Evolutionary conservation across 2,888 invertebrate species (phyloP).

Genomic region (Notocelia uddmanniana): DNA sequence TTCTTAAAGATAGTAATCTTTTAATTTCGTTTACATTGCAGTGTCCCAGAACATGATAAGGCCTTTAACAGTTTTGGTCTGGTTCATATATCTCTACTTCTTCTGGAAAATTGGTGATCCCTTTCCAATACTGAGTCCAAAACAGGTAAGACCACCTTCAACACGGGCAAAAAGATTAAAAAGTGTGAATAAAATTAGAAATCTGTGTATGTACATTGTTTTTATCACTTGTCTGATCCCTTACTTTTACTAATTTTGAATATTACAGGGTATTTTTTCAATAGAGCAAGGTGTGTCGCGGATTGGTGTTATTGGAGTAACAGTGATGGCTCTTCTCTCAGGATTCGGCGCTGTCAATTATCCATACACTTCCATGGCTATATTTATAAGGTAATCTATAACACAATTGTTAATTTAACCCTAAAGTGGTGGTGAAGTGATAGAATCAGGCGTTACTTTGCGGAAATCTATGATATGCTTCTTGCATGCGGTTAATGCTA

Average conservation of each 20-base stretch:
- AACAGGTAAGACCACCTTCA: constrained; percentile 91
- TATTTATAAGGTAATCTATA: constrained; percentile 92
- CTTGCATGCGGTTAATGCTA: too few species aligned
- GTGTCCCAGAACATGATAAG: constrained; percentile 91
- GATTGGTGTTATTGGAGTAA: constrained; percentile 99
- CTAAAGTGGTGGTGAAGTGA: too few species aligned
- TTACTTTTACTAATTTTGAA: not conserved
- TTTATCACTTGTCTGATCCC: too few species aligned
- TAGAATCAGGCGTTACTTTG: too few species aligned
- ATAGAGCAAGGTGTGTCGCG: constrained; percentile 97
- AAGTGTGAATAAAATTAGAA: not conserved
- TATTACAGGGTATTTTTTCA: constrained; percentile 86
- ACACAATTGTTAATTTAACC: not conserved
- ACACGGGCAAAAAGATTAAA: not conserved
- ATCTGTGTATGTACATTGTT: too few species aligned
- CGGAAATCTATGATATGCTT: too few species aligned
- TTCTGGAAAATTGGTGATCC: constrained; percentile 99
- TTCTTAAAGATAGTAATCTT: not conserved
- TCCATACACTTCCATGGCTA: constrained; percentile 99
- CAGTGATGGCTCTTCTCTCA: constrained; percentile 99
- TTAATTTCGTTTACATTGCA: constrained; percentile 75
- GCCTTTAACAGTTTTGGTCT: constrained; percentile 92
- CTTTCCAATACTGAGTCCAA: constrained; percentile 98
- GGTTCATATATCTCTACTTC: constrained; percentile 96
- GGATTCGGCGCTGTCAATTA: constrained; percentile 99